Base-by-base conservation (phyloP, 2,797 vertebrate species). In the Poecilia wingei region DNA sequence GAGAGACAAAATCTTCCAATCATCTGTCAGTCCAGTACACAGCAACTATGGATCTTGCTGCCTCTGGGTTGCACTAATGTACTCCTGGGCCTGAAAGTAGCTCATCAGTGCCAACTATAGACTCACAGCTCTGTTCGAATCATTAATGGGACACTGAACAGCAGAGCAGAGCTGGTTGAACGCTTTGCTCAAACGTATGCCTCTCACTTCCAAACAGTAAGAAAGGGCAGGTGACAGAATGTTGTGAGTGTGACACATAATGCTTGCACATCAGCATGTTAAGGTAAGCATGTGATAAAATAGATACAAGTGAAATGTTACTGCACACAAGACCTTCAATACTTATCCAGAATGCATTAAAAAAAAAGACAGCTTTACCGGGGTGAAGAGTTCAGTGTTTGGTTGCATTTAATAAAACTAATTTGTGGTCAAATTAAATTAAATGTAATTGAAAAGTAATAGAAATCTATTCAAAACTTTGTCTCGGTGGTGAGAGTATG, bases 21-120 rank as follows among this genome's bases (percentile, higher is more conserved):
- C 76, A 25, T 80, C 7, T 68, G 41, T 74, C 68, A 88, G 82
- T 84, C 78, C 82, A 80, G n/a, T 82, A 80, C 80, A 81, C 75
- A 82, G 74, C 73, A 79, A 39, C 61, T 79, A 80, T 84, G 84
- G 66, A 81, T 82, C 79, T 68, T 53, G 12, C 72, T 81, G 89
- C 73, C 83, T 82, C 46, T 77, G 22, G 69, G 80, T 82, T 80
- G 79, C 72, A 74, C 73, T 88, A 85, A 86, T 85, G 75, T 78
- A 84, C 86, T 82, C 80, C 77, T 76, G 78, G 55, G 82, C 68
- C 79, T 75, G 22, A 79, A 79, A 86, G 77, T 22, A 76, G 43
- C 82, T 85, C 79, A 82, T 88, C 80, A 81, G 39, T 82, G 77
- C 74, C 75, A 81, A 74, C 78, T 79, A 78, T 53, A 86, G 79